Evolutionary conservation across 2,113 vertebrate species (phyloP).

Genomic region (Antidorcas marsupialis): DNA sequence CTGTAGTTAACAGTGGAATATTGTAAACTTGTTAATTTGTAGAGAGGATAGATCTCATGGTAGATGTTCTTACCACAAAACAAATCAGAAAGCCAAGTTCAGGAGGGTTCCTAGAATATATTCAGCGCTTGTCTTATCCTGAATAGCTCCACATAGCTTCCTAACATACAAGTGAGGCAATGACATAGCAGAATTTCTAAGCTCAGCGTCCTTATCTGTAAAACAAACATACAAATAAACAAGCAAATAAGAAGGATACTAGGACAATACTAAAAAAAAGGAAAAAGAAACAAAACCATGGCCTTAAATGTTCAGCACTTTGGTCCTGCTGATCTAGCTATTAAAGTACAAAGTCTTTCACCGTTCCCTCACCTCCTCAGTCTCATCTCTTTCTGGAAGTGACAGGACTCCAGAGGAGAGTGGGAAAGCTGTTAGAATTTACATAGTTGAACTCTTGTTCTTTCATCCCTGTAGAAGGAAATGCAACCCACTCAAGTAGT

Average conservation of each 20-base stretch:
- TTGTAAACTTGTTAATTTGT: background rate
- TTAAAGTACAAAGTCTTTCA: background rate
- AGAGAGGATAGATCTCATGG: background rate
- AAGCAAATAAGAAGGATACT: background rate
- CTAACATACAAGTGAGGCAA: background rate
- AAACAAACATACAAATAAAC: background rate
- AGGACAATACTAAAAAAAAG: background rate
- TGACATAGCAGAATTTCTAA: background rate
- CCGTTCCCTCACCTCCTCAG: background rate
- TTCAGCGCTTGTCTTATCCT: background rate
- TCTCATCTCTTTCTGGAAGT: background rate
- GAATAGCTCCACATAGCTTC: background rate
- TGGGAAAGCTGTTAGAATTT: background rate
- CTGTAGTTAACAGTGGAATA: background rate
- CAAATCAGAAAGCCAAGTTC: background rate
- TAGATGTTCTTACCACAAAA: background rate
- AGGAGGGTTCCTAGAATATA: background rate
- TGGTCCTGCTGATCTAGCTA: too few species aligned
- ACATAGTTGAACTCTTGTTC: background rate
- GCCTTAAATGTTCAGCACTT: background rate
- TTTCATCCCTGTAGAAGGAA: background rate
- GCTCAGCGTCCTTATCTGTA: background rate
- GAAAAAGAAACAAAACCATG: background rate
- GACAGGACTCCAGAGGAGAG: background rate
- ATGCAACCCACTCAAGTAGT: background rate